These are phyloP conservation scores for Corella eumyota DNA, from an alignment of 23 tunicate species.

Conservation along the genomic window DNA sequence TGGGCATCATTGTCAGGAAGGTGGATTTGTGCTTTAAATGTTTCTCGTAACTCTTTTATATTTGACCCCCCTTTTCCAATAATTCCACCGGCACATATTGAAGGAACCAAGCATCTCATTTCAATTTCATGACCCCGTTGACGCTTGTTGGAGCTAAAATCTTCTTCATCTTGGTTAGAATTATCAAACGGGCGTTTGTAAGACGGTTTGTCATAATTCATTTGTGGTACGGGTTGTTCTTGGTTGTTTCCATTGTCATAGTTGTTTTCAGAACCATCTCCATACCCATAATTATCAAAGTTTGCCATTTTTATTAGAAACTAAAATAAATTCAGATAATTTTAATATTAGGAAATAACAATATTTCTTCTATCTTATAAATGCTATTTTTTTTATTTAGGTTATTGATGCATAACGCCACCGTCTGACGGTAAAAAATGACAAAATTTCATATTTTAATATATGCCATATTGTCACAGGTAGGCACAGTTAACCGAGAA, in stretches of 20 bases:
- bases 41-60: constrained; percentile 70
- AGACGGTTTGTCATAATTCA: constrained; percentile 27
- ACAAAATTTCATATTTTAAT: too few relatives aligned
- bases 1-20: constrained; percentile 61
- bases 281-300: too few relatives aligned
- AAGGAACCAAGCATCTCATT: constrained; percentile 79
- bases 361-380: too few relatives aligned
- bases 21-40: constrained; percentile 75
- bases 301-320: too few relatives aligned
- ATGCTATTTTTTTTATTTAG: too few relatives aligned
- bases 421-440: too few relatives aligned
- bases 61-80: constrained; percentile 80
- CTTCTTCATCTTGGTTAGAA: constrained; percentile 16
- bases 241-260: constrained; percentile 5
- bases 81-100: constrained; percentile 78
- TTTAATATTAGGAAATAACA: too few relatives aligned
- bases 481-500: too few relatives aligned
- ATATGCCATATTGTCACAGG: too few relatives aligned
- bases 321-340: too few relatives aligned
- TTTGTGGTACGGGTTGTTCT: too few relatives aligned
- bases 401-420: too few relatives aligned
- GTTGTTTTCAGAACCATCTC: neutral
- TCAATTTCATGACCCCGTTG: constrained; percentile 23
- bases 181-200: constrained; percentile 58
- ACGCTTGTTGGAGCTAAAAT: constrained; percentile 33